Evolutionary conservation across 2,797 vertebrate species (phyloP).

Genomic region (Oreochromis mossambicus): DNA sequence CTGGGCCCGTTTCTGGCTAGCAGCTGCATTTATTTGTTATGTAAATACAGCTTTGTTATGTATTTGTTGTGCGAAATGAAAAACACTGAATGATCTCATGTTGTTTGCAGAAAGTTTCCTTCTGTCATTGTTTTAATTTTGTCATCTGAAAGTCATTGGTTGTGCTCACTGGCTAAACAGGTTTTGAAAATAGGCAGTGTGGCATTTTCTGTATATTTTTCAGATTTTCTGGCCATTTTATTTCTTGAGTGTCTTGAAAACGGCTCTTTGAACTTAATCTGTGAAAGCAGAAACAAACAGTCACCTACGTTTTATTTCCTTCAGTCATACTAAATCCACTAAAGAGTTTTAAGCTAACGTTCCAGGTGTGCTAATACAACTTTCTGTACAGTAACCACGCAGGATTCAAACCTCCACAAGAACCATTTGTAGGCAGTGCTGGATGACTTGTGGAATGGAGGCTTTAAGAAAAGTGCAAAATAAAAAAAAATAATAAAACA

Average conservation of each 20-base stretch:
- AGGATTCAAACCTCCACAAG: neutral
- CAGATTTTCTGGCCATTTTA: neutral
- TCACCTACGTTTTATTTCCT: neutral
- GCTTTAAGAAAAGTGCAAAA: conserved; percentile 34
- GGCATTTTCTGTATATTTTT: neutral
- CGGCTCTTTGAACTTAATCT: neutral
- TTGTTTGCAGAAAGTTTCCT: neutral
- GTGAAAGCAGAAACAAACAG: neutral
- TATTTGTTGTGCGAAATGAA: neutral
- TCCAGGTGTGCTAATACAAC: neutral
- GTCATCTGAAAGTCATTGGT: neutral
- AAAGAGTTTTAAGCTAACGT: neutral
- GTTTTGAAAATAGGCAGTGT: neutral
- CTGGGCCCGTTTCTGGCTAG: neutral
- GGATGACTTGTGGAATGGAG: neutral
- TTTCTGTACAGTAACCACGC: neutral
- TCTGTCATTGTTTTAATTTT: neutral
- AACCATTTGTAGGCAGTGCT: conserved; percentile 3
- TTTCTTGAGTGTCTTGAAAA: neutral
- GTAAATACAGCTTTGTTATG: neutral
- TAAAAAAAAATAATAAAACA: conserved; percentile 25
- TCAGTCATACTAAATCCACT: neutral
- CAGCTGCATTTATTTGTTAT: neutral
- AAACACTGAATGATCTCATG: neutral
- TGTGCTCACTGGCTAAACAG: neutral